Evolutionary conservation across 2,888 invertebrate genomes (phyloP).

Genomic region (Xestia rhomboidea): DNA sequence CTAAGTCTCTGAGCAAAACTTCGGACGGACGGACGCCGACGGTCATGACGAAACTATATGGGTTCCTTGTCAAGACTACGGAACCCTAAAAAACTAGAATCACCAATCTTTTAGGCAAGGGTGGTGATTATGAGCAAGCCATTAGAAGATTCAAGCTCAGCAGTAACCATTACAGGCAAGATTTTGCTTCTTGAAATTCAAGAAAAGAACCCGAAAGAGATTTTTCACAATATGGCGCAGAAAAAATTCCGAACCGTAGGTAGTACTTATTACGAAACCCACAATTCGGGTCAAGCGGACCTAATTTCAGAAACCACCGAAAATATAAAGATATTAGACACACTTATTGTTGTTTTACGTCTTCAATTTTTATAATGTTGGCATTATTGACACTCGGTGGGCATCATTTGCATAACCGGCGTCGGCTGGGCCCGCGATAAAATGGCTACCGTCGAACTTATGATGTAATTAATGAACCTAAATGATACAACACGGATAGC

Average conservation of each 20-base stretch:
- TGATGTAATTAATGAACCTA: slow-evolving; percentile 87
- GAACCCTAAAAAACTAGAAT: not conserved
- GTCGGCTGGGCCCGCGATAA: slow-evolving; percentile 83
- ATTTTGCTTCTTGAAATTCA: not conserved
- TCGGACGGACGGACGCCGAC: too few relatives aligned
- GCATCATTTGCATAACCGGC: slow-evolving; percentile 87
- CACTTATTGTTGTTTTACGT: slow-evolving; percentile 88
- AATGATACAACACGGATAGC: slow-evolving; percentile 83
- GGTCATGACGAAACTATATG: too few relatives aligned
- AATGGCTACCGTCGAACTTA: slow-evolving; percentile 84
- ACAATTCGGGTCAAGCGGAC: slow-evolving; percentile 51
- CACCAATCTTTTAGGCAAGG: not conserved
- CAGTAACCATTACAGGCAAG: not conserved
- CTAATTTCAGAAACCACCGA: slow-evolving; percentile 40
- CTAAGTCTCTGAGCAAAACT: too few relatives aligned
- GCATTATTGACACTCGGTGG: slow-evolving; percentile 87
- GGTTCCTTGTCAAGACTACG: too few relatives aligned
- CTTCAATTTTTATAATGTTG: slow-evolving; percentile 89
- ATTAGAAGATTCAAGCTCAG: not conserved
- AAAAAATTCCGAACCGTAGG: not conserved
- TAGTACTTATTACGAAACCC: slow-evolving; percentile 15
- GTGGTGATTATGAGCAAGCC: too few relatives aligned
- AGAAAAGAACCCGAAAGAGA: not conserved
- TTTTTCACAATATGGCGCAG: slow-evolving; percentile 1
- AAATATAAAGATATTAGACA: slow-evolving; percentile 72